phyloP scores from a whole-genome alignment of 2,113 vertebrate genomes.

The Rostratula benghalensis region DNA sequence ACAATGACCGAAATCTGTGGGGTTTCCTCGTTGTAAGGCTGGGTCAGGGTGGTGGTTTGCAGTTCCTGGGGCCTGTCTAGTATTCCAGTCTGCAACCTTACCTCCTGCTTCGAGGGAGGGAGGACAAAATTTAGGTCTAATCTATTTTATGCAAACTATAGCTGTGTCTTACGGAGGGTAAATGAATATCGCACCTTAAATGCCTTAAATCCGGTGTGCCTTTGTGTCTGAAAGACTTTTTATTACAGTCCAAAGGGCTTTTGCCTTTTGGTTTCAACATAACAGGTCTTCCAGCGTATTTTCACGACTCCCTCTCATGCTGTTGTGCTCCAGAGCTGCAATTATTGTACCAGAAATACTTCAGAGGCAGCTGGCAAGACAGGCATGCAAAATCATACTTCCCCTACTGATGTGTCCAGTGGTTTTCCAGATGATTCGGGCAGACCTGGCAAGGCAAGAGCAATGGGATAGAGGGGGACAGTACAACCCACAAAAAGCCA shows the following conservation, averaged over 20 bases:
- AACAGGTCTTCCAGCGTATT: fast-evolving
- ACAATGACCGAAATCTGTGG: fast-evolving
- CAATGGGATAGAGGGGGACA: background rate
- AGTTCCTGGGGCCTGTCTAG: background rate
- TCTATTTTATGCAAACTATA: background rate
- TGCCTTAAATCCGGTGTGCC: background rate
- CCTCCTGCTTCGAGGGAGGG: fast-evolving
- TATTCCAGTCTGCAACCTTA: background rate
- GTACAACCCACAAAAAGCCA: fast-evolving
- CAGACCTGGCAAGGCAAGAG: background rate
- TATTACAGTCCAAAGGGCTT: background rate
- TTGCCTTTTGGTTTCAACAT: background rate
- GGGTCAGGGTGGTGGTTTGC: background rate
- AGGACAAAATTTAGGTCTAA: background rate
- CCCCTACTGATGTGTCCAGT: background rate
- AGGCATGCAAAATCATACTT: background rate
- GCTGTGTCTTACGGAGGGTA: background rate
- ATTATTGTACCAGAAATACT: background rate
- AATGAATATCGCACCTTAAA: background rate
- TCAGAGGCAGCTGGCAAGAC: background rate
- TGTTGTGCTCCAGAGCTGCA: background rate
- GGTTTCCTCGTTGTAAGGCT: background rate
- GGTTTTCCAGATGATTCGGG: background rate
- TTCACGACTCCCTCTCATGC: background rate
- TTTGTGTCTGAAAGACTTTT: background rate